These are phyloP conservation scores for Sebastolobus altivelis DNA, from an alignment of 2,797 vertebrate species.

Conservation along the genomic window DNA sequence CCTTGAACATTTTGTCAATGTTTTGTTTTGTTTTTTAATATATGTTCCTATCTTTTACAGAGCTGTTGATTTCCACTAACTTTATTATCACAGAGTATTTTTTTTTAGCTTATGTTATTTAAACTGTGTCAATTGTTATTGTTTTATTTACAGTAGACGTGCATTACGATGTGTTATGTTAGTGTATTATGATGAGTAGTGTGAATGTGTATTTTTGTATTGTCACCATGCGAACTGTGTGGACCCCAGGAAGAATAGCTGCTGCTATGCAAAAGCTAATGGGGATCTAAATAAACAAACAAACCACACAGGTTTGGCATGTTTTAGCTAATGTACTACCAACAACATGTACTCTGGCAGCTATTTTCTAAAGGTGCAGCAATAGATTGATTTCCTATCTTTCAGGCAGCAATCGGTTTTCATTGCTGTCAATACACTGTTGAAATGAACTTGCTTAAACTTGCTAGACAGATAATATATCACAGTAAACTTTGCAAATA, in stretches of 20 bases:
- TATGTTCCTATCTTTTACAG: neutral
- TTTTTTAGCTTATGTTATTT: too few relatives aligned
- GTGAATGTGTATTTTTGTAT: too few relatives aligned
- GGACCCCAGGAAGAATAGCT: too few relatives aligned
- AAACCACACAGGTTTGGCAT: neutral
- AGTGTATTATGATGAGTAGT: too few relatives aligned
- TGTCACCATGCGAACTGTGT: too few relatives aligned
- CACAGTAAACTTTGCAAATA: neutral
- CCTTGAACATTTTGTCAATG: neutral
- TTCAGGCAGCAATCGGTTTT: neutral
- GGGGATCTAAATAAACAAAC: too few relatives aligned
- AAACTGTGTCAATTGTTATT: too few relatives aligned
- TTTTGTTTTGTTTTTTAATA: neutral
- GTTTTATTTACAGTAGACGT: too few relatives aligned
- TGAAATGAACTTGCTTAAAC: neutral
- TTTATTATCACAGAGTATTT: neutral
- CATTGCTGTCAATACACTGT: neutral
- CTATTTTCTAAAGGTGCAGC: neutral
- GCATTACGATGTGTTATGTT: too few relatives aligned
- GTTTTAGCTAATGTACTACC: conserved; percentile 10
- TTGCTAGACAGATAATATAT: neutral
- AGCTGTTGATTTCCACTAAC: neutral
- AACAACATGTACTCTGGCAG: neutral
- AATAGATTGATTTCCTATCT: neutral
- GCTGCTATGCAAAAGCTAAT: too few relatives aligned